These are phyloP conservation scores for Sardina pilchardus DNA, from an alignment of 2,113 vertebrate species.

Conservation along the genomic window DNA sequence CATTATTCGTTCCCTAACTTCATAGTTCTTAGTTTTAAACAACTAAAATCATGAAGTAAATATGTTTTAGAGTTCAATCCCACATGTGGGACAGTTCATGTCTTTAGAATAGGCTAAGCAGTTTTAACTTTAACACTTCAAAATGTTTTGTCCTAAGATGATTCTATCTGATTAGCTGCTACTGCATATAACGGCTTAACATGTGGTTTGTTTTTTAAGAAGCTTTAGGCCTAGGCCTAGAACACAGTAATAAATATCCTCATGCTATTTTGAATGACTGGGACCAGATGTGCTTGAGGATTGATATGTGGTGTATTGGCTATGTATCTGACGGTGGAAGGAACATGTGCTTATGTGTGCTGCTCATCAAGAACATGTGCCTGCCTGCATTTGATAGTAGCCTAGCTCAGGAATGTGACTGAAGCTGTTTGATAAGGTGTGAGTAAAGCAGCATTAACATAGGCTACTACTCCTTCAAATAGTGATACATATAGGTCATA, in stretches of 20 bases:
- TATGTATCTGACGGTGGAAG: background rate
- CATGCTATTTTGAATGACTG: background rate
- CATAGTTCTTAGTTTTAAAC: too few relatives aligned
- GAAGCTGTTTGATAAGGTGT: background rate
- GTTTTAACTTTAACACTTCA: too few relatives aligned
- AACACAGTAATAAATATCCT: background rate
- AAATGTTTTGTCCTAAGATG: too few relatives aligned
- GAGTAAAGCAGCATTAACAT: background rate
- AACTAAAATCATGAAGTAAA: too few relatives aligned
- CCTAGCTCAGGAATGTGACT: background rate
- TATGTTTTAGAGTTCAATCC: too few relatives aligned
- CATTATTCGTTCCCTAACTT: too few relatives aligned
- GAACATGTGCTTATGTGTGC: conserved; percentile 8
- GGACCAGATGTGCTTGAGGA: background rate
- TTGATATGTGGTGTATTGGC: background rate
- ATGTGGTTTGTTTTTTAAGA: too few relatives aligned
- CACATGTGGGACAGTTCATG: too few relatives aligned
- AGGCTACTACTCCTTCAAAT: background rate
- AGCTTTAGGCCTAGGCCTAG: background rate
- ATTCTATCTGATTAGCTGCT: too few relatives aligned
- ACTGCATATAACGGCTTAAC: too few relatives aligned
- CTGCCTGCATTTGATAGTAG: background rate
- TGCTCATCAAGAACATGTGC: background rate
- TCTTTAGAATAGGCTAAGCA: too few relatives aligned
- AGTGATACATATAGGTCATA: background rate